Conservation (phyloP, 2,113 vertebrate genomes). For the Oxyura jamaicensis region DNA sequence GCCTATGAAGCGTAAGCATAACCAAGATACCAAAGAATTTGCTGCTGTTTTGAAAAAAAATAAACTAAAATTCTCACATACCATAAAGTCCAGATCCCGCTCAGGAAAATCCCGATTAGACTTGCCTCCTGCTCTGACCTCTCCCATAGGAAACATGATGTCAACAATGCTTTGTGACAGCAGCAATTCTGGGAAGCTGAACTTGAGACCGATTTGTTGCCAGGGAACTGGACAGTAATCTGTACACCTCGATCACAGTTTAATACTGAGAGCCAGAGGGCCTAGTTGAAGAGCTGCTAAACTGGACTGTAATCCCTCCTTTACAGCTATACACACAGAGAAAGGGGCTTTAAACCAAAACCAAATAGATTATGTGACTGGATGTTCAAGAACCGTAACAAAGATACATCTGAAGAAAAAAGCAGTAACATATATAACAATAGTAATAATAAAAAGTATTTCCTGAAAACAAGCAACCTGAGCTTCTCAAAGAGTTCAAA, state of each 20-base stretch:
- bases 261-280: not conserved
- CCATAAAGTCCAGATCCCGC: not conserved
- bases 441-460: not conserved
- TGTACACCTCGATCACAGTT: rapidly evolving
- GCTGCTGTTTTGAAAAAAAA: not conserved
- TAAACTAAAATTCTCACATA: not conserved
- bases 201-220: not conserved
- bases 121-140: not conserved
- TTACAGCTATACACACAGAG: not conserved
- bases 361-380: not conserved
- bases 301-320: not conserved
- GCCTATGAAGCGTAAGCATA: not conserved
- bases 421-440: not conserved
- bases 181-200: not conserved
- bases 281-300: not conserved
- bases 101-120: not conserved
- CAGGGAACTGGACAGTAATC: not conserved
- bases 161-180: not conserved
- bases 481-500: not conserved
- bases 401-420: not conserved
- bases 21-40: not conserved
- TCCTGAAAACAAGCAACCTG: not conserved
- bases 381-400: not conserved
- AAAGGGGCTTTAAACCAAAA: not conserved
- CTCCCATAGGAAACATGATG: not conserved